Evolutionary conservation across 1,140 invertebrate species (phyloP), one percentile per base, ranked within the genome.

Genomic region (Drosophila jambulina): DNA sequence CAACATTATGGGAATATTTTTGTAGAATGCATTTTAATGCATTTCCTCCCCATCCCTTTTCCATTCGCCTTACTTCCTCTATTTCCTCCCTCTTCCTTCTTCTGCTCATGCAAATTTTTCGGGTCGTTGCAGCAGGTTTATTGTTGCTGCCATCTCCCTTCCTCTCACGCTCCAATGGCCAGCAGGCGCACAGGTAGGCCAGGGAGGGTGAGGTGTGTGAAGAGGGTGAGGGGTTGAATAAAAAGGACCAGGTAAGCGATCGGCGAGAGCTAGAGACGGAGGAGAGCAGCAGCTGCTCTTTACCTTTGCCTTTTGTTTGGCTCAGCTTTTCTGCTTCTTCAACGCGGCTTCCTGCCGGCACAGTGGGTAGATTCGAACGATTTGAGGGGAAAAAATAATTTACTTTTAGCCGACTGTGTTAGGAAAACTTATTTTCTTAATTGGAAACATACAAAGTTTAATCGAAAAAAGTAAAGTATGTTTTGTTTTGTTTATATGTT

Each of bases 201-300:
- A 25, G 40, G 17, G 32, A 9, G 51, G 43, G 40, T 21, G 45
- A 19, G 32, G 21, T n/a, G 38, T 29, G 46, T 27, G n/a, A 12
- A 40, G 38, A 54, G 65, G 32, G 38, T 46, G 42, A 32, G 21
- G 54, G 57, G 62, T 34, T 23, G 43, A 21, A 68, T 29, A 45
- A 12, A 45, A 65, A 42, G 67, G 67, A 70, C 67, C 67, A 70
- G 67, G 67, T 70, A 69, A 63, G 51, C 71, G 72, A 78, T 68
- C 62, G 34, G 15, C 32, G 51, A 77, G 62, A 72, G 34, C 53
- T 9, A 36, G 21, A 54, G 32, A 54, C 45, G 59, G 21, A 19
- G 43, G 15, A 56, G 34, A 19, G 40, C 70, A 68, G 60, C 74
- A 53, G 71, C 74, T 76, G 70, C 43, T 56, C 36, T 45, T 65